Conservation (phyloP, 35 echinoderm and acorn worm species). For the Antedon bifida region DNA sequence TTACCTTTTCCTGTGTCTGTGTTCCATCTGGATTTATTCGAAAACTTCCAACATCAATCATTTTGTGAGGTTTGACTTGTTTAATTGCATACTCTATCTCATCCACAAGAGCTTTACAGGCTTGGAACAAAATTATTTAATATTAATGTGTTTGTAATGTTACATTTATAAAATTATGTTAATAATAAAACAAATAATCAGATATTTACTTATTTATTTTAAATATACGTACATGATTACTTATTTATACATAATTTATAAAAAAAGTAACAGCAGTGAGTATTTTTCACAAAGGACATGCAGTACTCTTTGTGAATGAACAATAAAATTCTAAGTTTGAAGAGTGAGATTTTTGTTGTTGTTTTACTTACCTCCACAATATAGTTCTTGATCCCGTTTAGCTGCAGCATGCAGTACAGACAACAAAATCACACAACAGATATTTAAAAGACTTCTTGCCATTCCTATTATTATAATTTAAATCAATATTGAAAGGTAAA, state of each 20-base stretch:
- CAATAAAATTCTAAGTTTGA: too few relatives aligned
- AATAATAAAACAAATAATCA: too few relatives aligned
- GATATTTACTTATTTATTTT: too few relatives aligned
- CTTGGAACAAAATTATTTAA: conserved; percentile 17
- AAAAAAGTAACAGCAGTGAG: too few relatives aligned
- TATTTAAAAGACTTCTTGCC: neutral
- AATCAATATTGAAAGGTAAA: too few relatives aligned
- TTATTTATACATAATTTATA: too few relatives aligned
- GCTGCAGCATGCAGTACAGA: neutral
- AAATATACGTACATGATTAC: too few relatives aligned
- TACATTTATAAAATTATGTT: too few relatives aligned
- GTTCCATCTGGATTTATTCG: conserved; percentile 69
- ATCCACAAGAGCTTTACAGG: conserved; percentile 70
- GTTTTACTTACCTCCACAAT: neutral
- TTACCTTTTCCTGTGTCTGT: conserved; percentile 66
- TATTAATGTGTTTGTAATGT: neutral
- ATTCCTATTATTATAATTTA: too few relatives aligned
- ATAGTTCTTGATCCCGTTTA: neutral
- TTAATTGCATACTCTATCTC: conserved; percentile 70
- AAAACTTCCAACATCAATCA: conserved; percentile 78
- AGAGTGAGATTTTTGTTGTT: neutral
- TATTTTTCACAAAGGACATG: too few relatives aligned
- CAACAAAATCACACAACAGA: neutral
- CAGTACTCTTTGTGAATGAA: too few relatives aligned
- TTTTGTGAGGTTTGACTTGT: conserved; percentile 45